Evolutionary conservation across 2,797 vertebrate genomes (phyloP).

Genomic region (Tenualosa thibaudeaui): DNA sequence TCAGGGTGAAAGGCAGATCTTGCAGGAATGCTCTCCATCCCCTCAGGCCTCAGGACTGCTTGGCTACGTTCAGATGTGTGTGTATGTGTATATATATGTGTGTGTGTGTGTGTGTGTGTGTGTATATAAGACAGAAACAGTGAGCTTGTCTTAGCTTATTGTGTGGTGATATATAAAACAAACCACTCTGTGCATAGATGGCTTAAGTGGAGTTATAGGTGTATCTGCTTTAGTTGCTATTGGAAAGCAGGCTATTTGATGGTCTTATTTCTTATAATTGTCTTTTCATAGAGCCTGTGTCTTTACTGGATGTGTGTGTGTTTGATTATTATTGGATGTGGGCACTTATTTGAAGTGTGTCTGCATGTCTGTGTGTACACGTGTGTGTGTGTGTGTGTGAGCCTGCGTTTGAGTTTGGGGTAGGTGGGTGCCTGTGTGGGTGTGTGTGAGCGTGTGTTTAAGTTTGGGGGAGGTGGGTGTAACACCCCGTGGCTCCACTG

Average conservation of each 20-base stretch:
- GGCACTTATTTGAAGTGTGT: too few relatives aligned
- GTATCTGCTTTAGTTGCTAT: neutral
- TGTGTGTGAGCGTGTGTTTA: neutral
- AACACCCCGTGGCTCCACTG: neutral
- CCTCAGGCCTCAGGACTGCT: neutral
- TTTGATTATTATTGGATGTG: too few relatives aligned
- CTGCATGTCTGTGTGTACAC: neutral
- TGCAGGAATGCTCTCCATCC: neutral
- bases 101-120: neutral
- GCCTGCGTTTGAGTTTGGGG: neutral
- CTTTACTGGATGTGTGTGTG: neutral
- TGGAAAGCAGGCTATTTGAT: neutral
- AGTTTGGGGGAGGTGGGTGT: neutral
- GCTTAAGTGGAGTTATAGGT: neutral
- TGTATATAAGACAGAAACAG: neutral
- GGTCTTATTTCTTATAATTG: neutral
- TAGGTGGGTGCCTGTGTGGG: neutral
- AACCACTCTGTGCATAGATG: neutral
- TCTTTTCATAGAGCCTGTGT: neutral
- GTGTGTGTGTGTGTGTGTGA: neutral
- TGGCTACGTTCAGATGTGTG: too few relatives aligned
- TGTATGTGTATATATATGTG: neutral
- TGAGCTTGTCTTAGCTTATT: neutral
- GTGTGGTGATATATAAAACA: neutral
- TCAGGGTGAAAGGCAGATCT: neutral